Evolutionary conservation across 2,888 invertebrate genomes (phyloP), one percentile per base, ranked within the genome.

Genomic region (Drosophila longiperda): DNA sequence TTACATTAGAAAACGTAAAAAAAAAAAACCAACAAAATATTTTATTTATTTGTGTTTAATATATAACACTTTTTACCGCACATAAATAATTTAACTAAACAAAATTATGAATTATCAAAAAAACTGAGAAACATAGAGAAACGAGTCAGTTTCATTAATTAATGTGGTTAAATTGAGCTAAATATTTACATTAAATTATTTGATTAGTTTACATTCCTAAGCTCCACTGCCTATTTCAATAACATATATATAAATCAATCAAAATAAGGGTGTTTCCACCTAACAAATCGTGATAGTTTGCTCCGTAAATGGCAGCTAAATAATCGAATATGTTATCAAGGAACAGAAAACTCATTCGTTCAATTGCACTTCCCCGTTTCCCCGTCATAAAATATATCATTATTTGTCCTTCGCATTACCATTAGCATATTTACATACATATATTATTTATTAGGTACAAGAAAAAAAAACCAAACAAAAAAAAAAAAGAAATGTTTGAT

Each of bases 401-500:
- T 50, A 33, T 40, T 34, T 66, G 66, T 52, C 66, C 32, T 66
- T 42, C 32, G 20, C 40, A 53, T 61, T 54, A 40, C 23, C 52
- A 66, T 23, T 53, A 40, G 32, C 52, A 66, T 23, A 26, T 54
- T 48, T 34, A 48, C 36, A 66, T 53, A 36, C 34, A 55, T 68
- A 45, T 34, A 49, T 36, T 36, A 54, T 38, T 32, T 69, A 38
- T 53, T 33, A 33, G 17, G 7, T 59, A n/a, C 34, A 67, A n/a
- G 23, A 17, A 20, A 23, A 20, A 50, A n/a, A n/a, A 12, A n/a
- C n/a, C n/a, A n/a, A 26, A 7, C 34, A 17, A 42, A 15, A 29
- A 26, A 6, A 29, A 8, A 26, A 65, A 38, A 53, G 1, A 68
- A 66, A 66, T 66, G 38, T 61, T 63, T 73, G 86, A 87, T 89